Conservation (phyloP, 53 echinoderm and acorn worm genomes). For the Paracentrotus lividus region DNA sequence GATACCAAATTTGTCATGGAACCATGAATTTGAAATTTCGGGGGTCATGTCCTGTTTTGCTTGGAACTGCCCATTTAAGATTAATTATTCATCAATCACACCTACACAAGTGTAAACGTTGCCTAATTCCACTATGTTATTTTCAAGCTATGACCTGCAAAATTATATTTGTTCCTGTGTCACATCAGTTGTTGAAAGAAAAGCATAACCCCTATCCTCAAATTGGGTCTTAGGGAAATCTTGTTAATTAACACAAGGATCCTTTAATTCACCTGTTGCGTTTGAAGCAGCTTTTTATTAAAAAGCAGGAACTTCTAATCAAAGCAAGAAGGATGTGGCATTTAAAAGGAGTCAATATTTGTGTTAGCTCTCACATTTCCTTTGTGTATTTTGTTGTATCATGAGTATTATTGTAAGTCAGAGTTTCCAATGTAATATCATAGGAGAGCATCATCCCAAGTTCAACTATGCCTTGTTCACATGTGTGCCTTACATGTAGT, state of each 20-base stretch:
- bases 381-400: background rate
- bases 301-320: slow-evolving; percentile 30
- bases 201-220: background rate
- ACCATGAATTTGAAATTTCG: no score
- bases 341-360: background rate
- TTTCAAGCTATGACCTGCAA: no score
- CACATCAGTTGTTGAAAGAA: background rate
- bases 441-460: background rate
- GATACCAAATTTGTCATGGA: no score
- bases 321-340: background rate
- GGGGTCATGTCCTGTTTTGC: no score
- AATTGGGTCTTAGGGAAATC: background rate
- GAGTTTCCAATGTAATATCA: no score
- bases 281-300: background rate
- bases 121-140: no score
- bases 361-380: background rate
- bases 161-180: background rate
- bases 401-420: no score
- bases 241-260: background rate
- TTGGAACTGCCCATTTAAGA: no score
- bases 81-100: no score
- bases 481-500: background rate
- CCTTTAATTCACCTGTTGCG: background rate
- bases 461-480: background rate
- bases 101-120: no score